Percentiles rank a stretch among this genome's conserved stretches.
These are phyloP conservation scores for Drosophila tripunctata DNA, from an alignment of 2,888 invertebrate species.

Conservation along the genomic window DNA sequence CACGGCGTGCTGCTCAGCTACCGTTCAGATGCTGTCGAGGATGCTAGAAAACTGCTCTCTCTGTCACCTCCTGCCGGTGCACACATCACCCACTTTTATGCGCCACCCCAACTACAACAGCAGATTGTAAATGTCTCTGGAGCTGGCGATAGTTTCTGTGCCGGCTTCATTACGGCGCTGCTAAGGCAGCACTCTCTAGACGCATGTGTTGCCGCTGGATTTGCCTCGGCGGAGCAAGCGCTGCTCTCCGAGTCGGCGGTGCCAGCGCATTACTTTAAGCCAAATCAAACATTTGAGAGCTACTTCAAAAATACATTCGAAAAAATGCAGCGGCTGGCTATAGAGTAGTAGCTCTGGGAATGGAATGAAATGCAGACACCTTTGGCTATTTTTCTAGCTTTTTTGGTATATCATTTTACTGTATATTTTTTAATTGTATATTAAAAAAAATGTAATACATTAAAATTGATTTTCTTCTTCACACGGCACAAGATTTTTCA, in stretches of 20 bases:
- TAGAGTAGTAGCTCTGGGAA: too few relatives aligned
- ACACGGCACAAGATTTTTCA: conserved; percentile 1
- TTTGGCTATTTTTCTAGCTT: too few relatives aligned
- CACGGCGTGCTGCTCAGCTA: conserved; percentile 86
- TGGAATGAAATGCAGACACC: too few relatives aligned
- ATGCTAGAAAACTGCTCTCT: conserved; percentile 29
- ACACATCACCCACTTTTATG: conserved; percentile 62
- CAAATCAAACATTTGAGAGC: conserved; percentile 40
- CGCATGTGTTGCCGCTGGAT: conserved; percentile 87
- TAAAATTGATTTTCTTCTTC: conserved; percentile 54
- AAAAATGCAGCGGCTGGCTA: conserved; percentile 42
- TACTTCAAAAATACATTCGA: conserved; percentile 36
- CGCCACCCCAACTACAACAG: conserved; percentile 58
- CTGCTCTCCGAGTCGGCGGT: conserved; percentile 87
- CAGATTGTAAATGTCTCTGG: conserved; percentile 91
- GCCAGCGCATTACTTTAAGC: conserved; percentile 83
- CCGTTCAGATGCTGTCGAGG: conserved; percentile 48
- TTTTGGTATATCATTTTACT: too few relatives aligned
- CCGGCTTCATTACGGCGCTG: conserved; percentile 89
- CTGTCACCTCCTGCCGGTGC: conserved; percentile 57
- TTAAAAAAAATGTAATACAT: conserved; percentile 12
- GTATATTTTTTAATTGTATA: too few relatives aligned
- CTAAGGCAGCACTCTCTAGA: conserved; percentile 86
- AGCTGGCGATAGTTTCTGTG: conserved; percentile 91
- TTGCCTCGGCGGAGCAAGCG: conserved; percentile 87